Conservation (phyloP, 2,113 vertebrate species). For the Actinemys pallida region DNA sequence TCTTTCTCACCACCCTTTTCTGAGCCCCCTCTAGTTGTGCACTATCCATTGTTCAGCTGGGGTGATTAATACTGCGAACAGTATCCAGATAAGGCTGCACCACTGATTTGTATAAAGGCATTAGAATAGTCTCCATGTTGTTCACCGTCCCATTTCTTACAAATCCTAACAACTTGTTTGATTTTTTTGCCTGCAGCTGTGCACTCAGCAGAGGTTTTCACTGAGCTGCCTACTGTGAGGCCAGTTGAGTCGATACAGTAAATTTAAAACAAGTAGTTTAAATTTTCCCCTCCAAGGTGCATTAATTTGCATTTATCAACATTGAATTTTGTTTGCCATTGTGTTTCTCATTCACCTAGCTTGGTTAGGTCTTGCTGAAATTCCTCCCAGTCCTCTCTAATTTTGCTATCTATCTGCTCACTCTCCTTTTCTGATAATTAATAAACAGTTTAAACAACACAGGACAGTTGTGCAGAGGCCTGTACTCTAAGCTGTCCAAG, state of each 20-base stretch:
- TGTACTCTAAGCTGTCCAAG: not conserved
- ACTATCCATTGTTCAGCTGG: slow-evolving; percentile 50
- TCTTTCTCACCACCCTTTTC: slow-evolving; percentile 49
- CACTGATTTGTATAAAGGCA: slow-evolving; percentile 37
- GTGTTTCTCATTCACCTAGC: not conserved
- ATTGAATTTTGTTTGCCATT: slow-evolving; percentile 7
- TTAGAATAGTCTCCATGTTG: slow-evolving; percentile 6
- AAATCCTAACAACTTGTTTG: slow-evolving; percentile 23
- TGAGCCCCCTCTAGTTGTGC: slow-evolving; percentile 40
- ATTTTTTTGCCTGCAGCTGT: not conserved
- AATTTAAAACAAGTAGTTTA: slow-evolving; percentile 20
- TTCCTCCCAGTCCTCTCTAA: not conserved
- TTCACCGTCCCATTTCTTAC: slow-evolving; percentile 29
- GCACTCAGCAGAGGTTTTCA: slow-evolving; percentile 54
- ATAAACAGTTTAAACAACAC: slow-evolving; percentile 50
- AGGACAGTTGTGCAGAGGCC: slow-evolving; percentile 38
- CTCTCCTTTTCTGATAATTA: slow-evolving; percentile 57
- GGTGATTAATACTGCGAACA: slow-evolving; percentile 26
- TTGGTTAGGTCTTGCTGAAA: not conserved
- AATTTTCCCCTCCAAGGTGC: not conserved
- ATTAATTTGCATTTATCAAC: not conserved
- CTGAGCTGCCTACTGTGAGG: not conserved
- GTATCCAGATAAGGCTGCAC: not conserved
- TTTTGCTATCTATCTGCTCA: slow-evolving; percentile 45
- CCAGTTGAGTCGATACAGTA: not conserved